A percentile compares a stretch with the other conserved stretches of the same genome.
Evolutionary conservation across 1,140 invertebrate species (phyloP).

Genomic region (Drosophila bipectinata): DNA sequence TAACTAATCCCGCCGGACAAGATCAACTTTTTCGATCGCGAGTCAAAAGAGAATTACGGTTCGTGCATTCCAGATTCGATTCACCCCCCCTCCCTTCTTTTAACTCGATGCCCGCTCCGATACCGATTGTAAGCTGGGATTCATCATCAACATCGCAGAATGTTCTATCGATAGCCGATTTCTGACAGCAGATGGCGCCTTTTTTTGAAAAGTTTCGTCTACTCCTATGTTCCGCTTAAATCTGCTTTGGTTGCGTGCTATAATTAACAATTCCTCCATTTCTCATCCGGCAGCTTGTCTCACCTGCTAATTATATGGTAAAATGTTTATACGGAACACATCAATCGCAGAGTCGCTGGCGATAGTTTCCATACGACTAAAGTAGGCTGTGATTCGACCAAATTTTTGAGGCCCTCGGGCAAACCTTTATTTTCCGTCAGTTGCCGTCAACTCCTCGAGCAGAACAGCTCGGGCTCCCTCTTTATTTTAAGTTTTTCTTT

Average conservation of each 20-base stretch:
- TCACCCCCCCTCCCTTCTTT: background rate
- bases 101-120: background rate
- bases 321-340: background rate
- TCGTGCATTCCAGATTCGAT: background rate
- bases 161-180: slow-evolving; percentile 1
- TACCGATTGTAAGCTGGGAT: slow-evolving; percentile 1
- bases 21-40: slow-evolving; percentile 2
- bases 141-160: background rate
- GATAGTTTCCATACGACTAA: background rate
- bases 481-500: too few relatives aligned
- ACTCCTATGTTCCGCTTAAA: background rate
- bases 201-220: background rate
- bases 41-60: background rate
- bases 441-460: too few relatives aligned
- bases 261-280: background rate
- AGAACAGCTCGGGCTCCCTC: too few relatives aligned
- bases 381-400: too few relatives aligned
- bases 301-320: too few relatives aligned
- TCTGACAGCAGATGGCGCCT: background rate
- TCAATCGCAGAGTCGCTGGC: background rate
- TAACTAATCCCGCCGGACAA: background rate
- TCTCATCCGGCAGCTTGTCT: background rate
- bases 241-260: too few relatives aligned
- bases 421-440: too few relatives aligned
- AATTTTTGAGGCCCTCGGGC: too few relatives aligned